phyloP scores from a whole-genome alignment of 2,797 vertebrate genomes.

The Hozukius guyotensis region DNA sequence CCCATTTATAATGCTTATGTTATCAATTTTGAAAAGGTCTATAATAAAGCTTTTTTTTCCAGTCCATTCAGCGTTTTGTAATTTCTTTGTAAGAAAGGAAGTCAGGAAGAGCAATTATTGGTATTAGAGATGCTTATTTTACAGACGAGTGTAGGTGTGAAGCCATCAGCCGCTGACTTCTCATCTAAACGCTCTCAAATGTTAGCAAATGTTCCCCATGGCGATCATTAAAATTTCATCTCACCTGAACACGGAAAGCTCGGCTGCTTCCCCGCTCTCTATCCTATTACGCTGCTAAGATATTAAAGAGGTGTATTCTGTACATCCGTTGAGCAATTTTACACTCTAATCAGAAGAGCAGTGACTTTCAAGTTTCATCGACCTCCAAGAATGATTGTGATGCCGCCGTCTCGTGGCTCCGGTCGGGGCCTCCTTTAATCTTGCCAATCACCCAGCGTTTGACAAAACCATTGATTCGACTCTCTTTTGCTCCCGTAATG shows the following conservation, averaged over 20 bases:
- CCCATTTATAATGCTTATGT: no score
- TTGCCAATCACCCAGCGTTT: slow-evolving; percentile 56
- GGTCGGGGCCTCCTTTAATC: slow-evolving; percentile 55
- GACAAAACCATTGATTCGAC: slow-evolving; percentile 63
- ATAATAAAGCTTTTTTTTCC: neutral
- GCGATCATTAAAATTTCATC: slow-evolving; percentile 62
- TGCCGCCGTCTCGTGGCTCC: slow-evolving; percentile 30
- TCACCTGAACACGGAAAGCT: slow-evolving; percentile 21
- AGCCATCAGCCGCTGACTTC: slow-evolving; percentile 23
- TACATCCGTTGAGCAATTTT: slow-evolving; percentile 47
- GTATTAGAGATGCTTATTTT: slow-evolving; percentile 28
- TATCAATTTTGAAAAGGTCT: neutral
- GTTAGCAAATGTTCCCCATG: slow-evolving; percentile 47
- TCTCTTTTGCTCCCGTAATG: slow-evolving; percentile 58
- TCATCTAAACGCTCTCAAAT: slow-evolving; percentile 49
- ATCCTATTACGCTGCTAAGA: slow-evolving; percentile 15
- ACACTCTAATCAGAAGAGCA: slow-evolving; percentile 46
- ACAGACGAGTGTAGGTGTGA: slow-evolving; percentile 5
- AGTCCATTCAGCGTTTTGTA: slow-evolving; percentile 1
- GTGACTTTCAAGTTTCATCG: slow-evolving; percentile 59
- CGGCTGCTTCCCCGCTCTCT: slow-evolving; percentile 1
- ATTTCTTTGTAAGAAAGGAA: slow-evolving; percentile 23
- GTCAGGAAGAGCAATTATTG: slow-evolving; percentile 25
- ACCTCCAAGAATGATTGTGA: slow-evolving; percentile 46
- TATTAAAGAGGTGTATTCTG: slow-evolving; percentile 38